These are phyloP conservation scores for Drosophila yakuba DNA, from an alignment of 1,140 invertebrate species.

Conservation along the genomic window DNA sequence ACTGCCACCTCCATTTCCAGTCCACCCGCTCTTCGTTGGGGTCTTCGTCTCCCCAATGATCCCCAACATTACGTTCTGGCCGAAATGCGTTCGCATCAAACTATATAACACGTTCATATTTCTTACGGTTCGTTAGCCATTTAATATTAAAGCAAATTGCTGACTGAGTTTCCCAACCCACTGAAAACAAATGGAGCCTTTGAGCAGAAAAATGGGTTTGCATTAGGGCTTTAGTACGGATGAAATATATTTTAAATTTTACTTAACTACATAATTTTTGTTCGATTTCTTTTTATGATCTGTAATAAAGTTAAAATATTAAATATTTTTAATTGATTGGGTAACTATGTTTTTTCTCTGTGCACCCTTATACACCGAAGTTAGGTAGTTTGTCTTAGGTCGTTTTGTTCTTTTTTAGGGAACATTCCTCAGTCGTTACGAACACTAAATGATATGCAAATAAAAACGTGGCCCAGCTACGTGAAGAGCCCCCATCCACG, in stretches of 20 bases:
- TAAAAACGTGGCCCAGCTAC: conserved; percentile 63
- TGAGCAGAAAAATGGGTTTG: not conserved
- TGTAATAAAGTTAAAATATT: too few species aligned
- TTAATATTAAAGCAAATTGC: conserved; percentile 83
- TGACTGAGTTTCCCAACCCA: conserved; percentile 39
- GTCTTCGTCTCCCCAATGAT: conserved; percentile 40
- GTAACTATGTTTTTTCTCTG: not conserved
- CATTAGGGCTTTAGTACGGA: not conserved
- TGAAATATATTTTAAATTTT: too few species aligned
- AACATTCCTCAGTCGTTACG: conserved; percentile 61
- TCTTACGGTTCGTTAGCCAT: conserved; percentile 80
- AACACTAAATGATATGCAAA: conserved; percentile 78
- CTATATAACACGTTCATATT: conserved; percentile 78
- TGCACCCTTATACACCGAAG: conserved; percentile 14
- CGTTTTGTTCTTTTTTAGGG: conserved; percentile 20
- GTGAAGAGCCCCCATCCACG: conserved; percentile 23
- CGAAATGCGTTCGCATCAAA: conserved; percentile 77
- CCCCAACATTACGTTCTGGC: conserved; percentile 44
- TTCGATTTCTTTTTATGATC: too few species aligned
- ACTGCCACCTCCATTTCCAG: too few species aligned
- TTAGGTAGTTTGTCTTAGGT: conserved; percentile 65
- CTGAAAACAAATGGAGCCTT: conserved; percentile 5
- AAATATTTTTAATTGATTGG: not conserved
- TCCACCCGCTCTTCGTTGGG: too few species aligned
- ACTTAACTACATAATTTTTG: too few species aligned